Evolutionary conservation across 2,888 invertebrate genomes (phyloP).

Genomic region (Netelia inedita): DNA sequence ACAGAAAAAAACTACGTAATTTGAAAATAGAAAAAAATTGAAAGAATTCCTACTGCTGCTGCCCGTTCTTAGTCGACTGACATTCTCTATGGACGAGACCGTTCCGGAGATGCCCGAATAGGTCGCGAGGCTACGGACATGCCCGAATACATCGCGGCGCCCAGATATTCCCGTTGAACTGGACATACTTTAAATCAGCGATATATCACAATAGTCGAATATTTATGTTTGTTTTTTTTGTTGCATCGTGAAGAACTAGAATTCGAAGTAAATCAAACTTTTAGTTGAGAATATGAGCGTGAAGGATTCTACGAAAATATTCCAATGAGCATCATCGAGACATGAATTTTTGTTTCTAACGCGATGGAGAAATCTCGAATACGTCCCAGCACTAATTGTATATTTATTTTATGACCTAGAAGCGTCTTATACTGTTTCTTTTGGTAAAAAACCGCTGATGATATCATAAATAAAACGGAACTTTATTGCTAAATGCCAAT

Average conservation of each 20-base stretch:
- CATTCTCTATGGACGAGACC: background rate
- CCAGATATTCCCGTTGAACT: slow-evolving; percentile 23
- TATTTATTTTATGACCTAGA: slow-evolving; percentile 6
- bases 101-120: background rate
- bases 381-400: slow-evolving; percentile 6
- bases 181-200: slow-evolving; percentile 21
- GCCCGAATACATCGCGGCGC: slow-evolving; percentile 10
- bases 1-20: slow-evolving; percentile 25
- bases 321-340: background rate
- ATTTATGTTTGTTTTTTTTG: slow-evolving; percentile 17
- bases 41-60: slow-evolving; percentile 7
- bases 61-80: background rate
- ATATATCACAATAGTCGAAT: slow-evolving; percentile 7
- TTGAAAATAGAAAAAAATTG: slow-evolving; percentile 16
- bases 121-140: background rate
- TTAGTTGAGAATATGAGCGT: slow-evolving; percentile 3
- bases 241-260: slow-evolving; percentile 3
- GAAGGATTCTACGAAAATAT: slow-evolving; percentile 6
- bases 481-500: slow-evolving; percentile 26
- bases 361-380: slow-evolving; percentile 6
- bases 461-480: slow-evolving; percentile 33
- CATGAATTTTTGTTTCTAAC: slow-evolving; percentile 3
- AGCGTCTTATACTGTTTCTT: slow-evolving; percentile 18
- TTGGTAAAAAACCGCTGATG: slow-evolving; percentile 29
- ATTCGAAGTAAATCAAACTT: slow-evolving; percentile 2